These are phyloP conservation scores for Ceramica pisi DNA, from an alignment of 2,888 invertebrate genomes.

Conservation along the genomic window DNA sequence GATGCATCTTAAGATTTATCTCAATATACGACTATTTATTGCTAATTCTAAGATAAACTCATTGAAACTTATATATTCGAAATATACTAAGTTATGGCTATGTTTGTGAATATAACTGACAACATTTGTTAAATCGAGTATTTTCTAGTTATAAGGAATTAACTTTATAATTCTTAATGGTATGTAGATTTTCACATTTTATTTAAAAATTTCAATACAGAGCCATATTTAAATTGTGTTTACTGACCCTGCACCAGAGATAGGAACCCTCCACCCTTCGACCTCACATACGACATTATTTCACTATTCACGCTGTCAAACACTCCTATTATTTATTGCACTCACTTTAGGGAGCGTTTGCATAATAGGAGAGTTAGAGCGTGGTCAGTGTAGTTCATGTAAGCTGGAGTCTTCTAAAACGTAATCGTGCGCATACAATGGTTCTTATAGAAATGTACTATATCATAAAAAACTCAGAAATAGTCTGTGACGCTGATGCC, in stretches of 20 bases:
- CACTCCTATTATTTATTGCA: neutral
- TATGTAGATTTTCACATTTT: slow-evolving; percentile 10
- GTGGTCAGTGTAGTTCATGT: neutral
- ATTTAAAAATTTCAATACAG: slow-evolving; percentile 9
- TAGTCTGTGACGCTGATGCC: neutral
- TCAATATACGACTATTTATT: neutral
- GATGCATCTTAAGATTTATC: neutral
- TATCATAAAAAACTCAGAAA: too few species aligned
- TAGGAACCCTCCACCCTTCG: slow-evolving; percentile 37
- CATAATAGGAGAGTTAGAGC: neutral
- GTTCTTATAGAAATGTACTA: neutral
- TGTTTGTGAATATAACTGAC: neutral
- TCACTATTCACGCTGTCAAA: neutral
- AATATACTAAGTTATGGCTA: neutral
- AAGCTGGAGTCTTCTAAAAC: neutral
- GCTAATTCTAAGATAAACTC: neutral
- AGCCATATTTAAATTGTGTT: neutral
- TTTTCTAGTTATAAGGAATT: neutral
- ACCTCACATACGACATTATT: neutral
- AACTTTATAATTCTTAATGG: neutral
- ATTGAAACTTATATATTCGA: neutral
- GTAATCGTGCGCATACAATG: neutral
- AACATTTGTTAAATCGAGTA: neutral
- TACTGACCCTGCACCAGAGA: slow-evolving; percentile 4
- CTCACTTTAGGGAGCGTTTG: neutral